These are phyloP conservation scores for Nebria salina DNA, from an alignment of 2,888 invertebrate genomes.

Conservation along the genomic window DNA sequence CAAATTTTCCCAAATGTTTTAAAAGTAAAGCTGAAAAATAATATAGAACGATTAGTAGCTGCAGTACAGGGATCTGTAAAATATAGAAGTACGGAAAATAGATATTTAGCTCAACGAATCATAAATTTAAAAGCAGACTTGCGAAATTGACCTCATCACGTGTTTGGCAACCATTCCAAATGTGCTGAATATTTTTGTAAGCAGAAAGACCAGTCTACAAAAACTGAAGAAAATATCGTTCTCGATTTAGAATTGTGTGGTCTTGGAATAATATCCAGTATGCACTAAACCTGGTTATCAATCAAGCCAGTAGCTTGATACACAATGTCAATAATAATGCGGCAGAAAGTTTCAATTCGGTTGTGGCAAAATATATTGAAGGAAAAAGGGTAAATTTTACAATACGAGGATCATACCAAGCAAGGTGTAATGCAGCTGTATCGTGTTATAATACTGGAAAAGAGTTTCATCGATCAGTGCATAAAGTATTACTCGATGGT, in stretches of 20 bases:
- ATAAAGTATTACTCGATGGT: conserved; percentile 14
- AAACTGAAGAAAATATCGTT: not conserved
- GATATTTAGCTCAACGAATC: not conserved
- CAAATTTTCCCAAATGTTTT: not conserved
- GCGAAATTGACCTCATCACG: not conserved
- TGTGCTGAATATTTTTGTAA: no score
- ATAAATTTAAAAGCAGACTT: not conserved
- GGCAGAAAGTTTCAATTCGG: conserved; percentile 33
- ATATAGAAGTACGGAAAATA: not conserved
- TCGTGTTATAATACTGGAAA: conserved; percentile 22
- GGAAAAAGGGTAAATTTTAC: conserved; percentile 23
- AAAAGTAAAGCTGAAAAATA: conserved; percentile 25
- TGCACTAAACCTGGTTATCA: conserved; percentile 13
- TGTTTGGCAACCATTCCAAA: not conserved
- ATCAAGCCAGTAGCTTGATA: conserved; percentile 25
- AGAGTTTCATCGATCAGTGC: conserved; percentile 16
- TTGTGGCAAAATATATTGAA: conserved; percentile 34
- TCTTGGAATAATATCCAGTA: conserved; percentile 23
- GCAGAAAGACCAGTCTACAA: no score
- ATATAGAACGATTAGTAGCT: conserved; percentile 25
- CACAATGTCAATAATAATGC: conserved; percentile 41
- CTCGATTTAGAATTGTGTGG: conserved; percentile 12
- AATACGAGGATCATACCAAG: conserved; percentile 34
- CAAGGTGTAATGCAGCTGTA: conserved; percentile 33
- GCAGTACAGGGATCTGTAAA: conserved; percentile 11